Conservation (phyloP, 1,140 invertebrate genomes). For the Adoxophyes honmai region DNA sequence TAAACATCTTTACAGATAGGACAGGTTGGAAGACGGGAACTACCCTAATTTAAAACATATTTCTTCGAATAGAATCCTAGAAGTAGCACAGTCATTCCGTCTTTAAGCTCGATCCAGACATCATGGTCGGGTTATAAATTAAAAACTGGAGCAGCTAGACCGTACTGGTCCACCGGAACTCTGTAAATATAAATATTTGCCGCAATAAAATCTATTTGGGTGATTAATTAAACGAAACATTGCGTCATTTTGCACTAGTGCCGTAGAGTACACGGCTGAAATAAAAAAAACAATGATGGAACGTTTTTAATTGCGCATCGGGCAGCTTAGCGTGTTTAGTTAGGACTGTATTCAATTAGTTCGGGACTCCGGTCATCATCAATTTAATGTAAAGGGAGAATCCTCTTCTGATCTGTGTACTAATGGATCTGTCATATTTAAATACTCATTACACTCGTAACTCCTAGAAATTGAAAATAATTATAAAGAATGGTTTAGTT, state of each 20-base stretch:
- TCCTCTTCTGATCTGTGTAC: too few relatives aligned
- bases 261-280: not conserved
- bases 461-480: too few relatives aligned
- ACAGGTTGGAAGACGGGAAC: too few relatives aligned
- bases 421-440: too few relatives aligned
- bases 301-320: constrained; percentile 26
- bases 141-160: constrained; percentile 30
- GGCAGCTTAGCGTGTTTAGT: constrained; percentile 16
- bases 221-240: constrained; percentile 54
- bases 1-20: too few relatives aligned
- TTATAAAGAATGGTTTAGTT: too few relatives aligned
- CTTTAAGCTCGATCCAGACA: not conserved
- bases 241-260: constrained; percentile 33
- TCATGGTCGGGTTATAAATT: not conserved
- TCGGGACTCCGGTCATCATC: not conserved
- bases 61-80: too few relatives aligned
- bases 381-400: too few relatives aligned
- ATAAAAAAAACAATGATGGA: constrained; percentile 22
- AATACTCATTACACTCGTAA: too few relatives aligned
- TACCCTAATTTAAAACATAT: too few relatives aligned
- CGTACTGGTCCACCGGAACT: constrained; percentile 23
- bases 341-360: constrained; percentile 10
- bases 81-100: too few relatives aligned
- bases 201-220: constrained; percentile 54
- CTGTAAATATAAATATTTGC: constrained; percentile 59